Evolutionary conservation across 2,888 invertebrate genomes (phyloP).

Genomic region (Tetranychus piercei): DNA sequence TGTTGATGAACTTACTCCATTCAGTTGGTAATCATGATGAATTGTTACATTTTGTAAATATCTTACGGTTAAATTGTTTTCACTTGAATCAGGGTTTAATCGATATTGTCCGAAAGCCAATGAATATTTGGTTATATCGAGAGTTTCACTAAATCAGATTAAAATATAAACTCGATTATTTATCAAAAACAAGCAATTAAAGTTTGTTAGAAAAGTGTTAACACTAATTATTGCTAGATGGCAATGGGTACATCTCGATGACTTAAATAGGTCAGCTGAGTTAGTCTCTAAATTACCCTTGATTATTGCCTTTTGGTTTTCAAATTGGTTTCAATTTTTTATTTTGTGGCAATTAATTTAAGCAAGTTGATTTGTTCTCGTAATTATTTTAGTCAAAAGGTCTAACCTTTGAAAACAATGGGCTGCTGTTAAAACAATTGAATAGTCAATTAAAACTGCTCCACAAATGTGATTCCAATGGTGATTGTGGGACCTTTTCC

Average conservation of each 20-base stretch:
- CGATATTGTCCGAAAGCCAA: neutral
- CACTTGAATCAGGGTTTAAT: neutral
- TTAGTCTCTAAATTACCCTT: too few relatives aligned
- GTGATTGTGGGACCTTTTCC: neutral
- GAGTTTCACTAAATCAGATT: neutral
- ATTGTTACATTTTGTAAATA: neutral
- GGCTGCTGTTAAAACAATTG: slow-evolving; percentile 25
- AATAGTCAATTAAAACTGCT: slow-evolving; percentile 22
- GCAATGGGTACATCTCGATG: too few relatives aligned
- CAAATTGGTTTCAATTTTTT: too few relatives aligned
- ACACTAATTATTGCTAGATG: too few relatives aligned
- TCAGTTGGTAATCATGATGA: neutral
- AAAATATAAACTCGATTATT: neutral
- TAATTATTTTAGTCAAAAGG: too few relatives aligned
- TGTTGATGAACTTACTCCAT: neutral
- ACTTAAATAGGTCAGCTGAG: too few relatives aligned
- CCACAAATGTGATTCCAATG: slow-evolving; percentile 24
- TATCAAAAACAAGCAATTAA: too few relatives aligned
- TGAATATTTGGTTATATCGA: neutral
- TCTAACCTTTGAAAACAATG: slow-evolving; percentile 23
- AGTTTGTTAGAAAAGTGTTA: too few relatives aligned
- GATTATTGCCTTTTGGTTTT: too few relatives aligned
- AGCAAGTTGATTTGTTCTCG: too few relatives aligned
- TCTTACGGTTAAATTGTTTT: neutral
- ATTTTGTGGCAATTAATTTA: too few relatives aligned